These are phyloP conservation scores for Montipora foliosa DNA, from an alignment of 64 coral and sea anemone genomes.

Conservation along the genomic window DNA sequence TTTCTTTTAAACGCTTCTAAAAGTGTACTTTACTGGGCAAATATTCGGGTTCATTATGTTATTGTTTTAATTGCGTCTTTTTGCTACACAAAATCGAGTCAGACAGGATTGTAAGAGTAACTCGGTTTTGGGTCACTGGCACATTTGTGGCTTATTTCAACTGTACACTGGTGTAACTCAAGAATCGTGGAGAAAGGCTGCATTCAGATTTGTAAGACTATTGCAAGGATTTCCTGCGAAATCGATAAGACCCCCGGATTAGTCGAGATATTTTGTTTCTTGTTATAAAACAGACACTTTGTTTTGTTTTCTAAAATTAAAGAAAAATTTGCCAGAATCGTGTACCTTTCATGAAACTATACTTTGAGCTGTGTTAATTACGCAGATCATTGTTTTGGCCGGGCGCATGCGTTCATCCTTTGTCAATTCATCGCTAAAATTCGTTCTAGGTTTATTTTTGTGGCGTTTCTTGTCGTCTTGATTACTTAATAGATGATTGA, in stretches of 20 bases:
- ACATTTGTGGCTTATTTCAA: conserved; percentile 87
- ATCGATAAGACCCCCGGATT: conserved; percentile 91
- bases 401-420: conserved; percentile 66
- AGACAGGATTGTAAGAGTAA: conserved; percentile 68
- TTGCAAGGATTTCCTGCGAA: conserved; percentile 91
- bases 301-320: conserved; percentile 55
- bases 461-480: conserved; percentile 64
- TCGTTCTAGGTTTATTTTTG: conserved; percentile 20
- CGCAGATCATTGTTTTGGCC: conserved; percentile 73
- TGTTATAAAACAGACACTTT: conserved; percentile 93
- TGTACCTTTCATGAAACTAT: conserved; percentile 82
- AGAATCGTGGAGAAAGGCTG: conserved; percentile 76
- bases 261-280: conserved; percentile 73
- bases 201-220: conserved; percentile 88
- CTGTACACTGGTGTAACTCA: conserved; percentile 60
- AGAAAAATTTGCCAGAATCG: conserved; percentile 51
- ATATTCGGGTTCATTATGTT: conserved; percentile 99
- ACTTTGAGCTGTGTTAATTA: conserved; percentile 78
- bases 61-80: conserved; percentile 98
- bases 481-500: conserved; percentile 78
- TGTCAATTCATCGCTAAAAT: conserved; percentile 39
- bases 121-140: conserved; percentile 53
- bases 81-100: conserved; percentile 81
- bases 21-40: conserved; percentile 99
- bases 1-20: conserved; percentile 99